A percentile compares a stretch with the other conserved stretches of the same genome.
Conservation (phyloP, 1,140 invertebrate genomes). For the Drosophila subpulchrella region DNA sequence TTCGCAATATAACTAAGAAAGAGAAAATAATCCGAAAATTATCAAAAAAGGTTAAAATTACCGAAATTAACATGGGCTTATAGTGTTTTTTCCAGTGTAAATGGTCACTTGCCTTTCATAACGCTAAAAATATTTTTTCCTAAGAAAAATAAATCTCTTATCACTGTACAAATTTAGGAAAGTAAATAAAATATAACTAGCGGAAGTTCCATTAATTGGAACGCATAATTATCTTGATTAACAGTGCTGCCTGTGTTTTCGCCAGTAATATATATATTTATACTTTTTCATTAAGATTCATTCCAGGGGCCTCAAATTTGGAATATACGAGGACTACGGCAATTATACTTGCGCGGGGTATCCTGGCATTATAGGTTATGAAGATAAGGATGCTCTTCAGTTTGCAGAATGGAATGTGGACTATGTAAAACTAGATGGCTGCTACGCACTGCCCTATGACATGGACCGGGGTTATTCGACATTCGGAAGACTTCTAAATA, state of each 20-base stretch:
- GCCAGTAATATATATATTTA: background rate
- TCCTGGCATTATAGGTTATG: conserved; percentile 95
- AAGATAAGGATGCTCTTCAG: conserved; percentile 93
- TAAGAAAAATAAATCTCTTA: too few relatives aligned
- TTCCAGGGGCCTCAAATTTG: conserved; percentile 96
- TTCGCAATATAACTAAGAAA: too few relatives aligned
- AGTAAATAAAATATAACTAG: too few relatives aligned
- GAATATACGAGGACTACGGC: conserved; percentile 98
- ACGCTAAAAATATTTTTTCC: too few relatives aligned
- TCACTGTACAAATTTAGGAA: background rate
- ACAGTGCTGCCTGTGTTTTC: too few relatives aligned
- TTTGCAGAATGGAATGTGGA: conserved; percentile 99
- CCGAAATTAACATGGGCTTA: too few relatives aligned
- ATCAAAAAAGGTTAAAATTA: too few relatives aligned
- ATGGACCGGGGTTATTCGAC: conserved; percentile 96
- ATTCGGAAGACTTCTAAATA: conserved; percentile 94
- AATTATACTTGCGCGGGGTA: conserved; percentile 97
- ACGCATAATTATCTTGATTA: too few relatives aligned
- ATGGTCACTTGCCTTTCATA: too few relatives aligned
- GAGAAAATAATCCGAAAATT: too few relatives aligned
- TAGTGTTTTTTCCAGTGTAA: too few relatives aligned
- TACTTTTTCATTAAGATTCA: conserved; percentile 89
- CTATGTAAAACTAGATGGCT: conserved; percentile 98
- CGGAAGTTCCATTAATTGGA: too few relatives aligned
- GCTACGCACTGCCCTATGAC: conserved; percentile 92